Percentiles rank a stretch among this genome's conserved stretches.
Conservation (phyloP, 2,888 invertebrate genomes). For the Agrotis ipsilon region DNA sequence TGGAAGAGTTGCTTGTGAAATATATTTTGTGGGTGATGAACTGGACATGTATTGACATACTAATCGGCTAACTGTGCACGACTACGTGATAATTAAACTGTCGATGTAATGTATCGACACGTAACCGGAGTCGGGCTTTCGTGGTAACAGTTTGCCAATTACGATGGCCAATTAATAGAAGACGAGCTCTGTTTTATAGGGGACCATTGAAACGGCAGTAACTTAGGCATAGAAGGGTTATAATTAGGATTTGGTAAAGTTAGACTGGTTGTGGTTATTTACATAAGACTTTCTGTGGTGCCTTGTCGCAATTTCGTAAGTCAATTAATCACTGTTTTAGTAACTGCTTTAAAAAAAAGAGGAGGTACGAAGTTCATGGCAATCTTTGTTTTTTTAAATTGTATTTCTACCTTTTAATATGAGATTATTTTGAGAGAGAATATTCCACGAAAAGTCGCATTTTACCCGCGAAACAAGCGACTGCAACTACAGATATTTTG, state of each 20-base stretch:
- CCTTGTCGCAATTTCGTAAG: neutral
- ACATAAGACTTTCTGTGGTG: no score
- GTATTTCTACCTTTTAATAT: no score
- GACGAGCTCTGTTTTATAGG: conserved; percentile 12
- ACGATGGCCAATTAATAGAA: conserved; percentile 16
- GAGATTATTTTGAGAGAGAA: neutral
- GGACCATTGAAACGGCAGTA: neutral
- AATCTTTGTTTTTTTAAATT: no score
- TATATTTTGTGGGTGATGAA: conserved; percentile 57
- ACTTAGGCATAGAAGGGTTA: neutral
- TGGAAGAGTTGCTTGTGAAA: conserved; percentile 66
- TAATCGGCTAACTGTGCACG: conserved; percentile 52
- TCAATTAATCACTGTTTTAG: neutral
- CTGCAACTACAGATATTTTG: neutral
- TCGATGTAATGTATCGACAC: conserved; percentile 53
- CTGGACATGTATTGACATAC: conserved; percentile 64
- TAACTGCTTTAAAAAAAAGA: no score
- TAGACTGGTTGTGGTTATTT: no score
- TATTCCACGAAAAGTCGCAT: neutral
- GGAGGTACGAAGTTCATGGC: no score
- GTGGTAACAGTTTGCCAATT: conserved; percentile 32
- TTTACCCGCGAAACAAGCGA: neutral
- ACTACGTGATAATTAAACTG: conserved; percentile 57
- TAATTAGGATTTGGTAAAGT: neutral
- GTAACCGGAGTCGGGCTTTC: conserved; percentile 40